Evolutionary conservation across 2,797 vertebrate species (phyloP).

Genomic region (Syngnathus acus): DNA sequence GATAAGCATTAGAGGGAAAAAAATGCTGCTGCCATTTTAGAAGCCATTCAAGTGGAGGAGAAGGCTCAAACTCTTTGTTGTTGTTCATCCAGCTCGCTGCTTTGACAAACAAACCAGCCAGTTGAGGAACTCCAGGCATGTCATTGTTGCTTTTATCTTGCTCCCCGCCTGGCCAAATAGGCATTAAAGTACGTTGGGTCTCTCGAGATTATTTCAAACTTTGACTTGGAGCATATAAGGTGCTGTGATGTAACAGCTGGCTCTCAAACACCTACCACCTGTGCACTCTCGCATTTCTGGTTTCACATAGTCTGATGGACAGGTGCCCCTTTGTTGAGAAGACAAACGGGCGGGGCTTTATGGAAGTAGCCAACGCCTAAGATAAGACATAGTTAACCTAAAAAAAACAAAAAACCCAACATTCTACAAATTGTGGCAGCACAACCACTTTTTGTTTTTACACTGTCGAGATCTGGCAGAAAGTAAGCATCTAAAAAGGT

Average conservation of each 20-base stretch:
- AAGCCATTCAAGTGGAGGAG: slow-evolving; percentile 1
- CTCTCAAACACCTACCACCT: slow-evolving; percentile 1
- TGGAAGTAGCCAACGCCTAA: neutral
- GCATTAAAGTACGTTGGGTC: neutral
- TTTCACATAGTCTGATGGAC: slow-evolving; percentile 43
- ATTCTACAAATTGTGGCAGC: neutral
- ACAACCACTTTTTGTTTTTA: neutral
- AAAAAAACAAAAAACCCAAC: neutral
- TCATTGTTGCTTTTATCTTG: slow-evolving; percentile 44
- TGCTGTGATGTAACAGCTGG: slow-evolving; percentile 14
- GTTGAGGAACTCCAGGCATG: slow-evolving; percentile 45
- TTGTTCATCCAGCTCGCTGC: slow-evolving; percentile 35
- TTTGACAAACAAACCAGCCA: slow-evolving; percentile 36
- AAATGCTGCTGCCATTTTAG: slow-evolving; percentile 18
- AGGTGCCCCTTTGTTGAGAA: slow-evolving; percentile 27
- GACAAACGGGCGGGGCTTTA: slow-evolving; percentile 9
- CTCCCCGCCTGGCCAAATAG: slow-evolving; percentile 11
- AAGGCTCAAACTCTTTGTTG: slow-evolving; percentile 7
- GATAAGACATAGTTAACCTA: neutral
- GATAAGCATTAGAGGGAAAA: neutral
- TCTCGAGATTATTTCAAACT: slow-evolving; percentile 27
- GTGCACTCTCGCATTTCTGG: slow-evolving; percentile 29
- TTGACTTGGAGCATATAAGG: slow-evolving; percentile 13
- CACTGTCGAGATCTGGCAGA: neutral
- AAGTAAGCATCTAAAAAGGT: neutral